Base-by-base conservation (phyloP, 2,113 vertebrate species). In the Capra hircus region DNA sequence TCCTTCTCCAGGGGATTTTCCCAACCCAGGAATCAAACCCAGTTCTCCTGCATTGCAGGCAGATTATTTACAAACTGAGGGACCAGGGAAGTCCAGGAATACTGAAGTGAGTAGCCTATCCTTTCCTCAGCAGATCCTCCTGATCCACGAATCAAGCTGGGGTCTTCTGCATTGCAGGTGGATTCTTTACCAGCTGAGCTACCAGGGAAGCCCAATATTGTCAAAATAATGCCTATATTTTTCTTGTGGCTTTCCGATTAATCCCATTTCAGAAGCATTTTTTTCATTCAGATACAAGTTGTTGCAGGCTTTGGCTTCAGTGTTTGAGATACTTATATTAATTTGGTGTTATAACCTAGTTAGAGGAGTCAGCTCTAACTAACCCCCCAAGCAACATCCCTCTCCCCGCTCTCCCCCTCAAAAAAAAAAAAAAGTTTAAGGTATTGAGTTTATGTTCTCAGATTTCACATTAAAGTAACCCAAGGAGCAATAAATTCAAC, bases 231-330 rank as follows among this genome's bases (percentile, higher is more conserved):
- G 43, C 50, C 30, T 13, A 2, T 85, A 43, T 80, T 91, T 92
- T 15, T 84, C 33, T 36, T 83, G 23, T 84, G 57, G 8, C 19
- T 95, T 28, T 94, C 13, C 17, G 77, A 33, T 43, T 59, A 62
- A 92, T 83, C 30, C 57, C 59, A 36, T 62, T 52, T 94, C 40
- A 86, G 10, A 89, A 86, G 15, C 15, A 7, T 55, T 78, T 57
- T 91, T 95, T 96, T 62, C 36, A 78, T 95, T 78, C 67, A 83
- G 48, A 59, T 45, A 93, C 5, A 86, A 19, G 48, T 91, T 64
- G 1, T 60, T 33, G 25, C 11, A 55, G 30, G 1, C 23, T 64
- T 40, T 16, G 10, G 48, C 12, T 10, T 71, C 14, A 28, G 55
- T 48, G 7, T 53, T 86, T 86, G 36, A 3, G 33, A 94, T 74